phyloP scores from a whole-genome alignment of 2,888 invertebrate species.

The Drosophila anomelani region DNA sequence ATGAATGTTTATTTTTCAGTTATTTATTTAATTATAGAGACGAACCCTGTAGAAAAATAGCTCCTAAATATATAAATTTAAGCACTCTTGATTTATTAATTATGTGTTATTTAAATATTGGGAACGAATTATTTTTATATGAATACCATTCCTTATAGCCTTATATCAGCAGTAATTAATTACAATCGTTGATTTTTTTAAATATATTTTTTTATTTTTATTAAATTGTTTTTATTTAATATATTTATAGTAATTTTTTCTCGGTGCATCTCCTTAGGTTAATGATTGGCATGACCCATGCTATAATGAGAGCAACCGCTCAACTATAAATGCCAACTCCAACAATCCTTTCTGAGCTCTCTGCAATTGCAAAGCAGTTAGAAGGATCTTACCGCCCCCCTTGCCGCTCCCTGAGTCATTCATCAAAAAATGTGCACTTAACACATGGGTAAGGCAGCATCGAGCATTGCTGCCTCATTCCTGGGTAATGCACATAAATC shows the following conservation, averaged over 20 bases:
- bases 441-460: conserved; percentile 60
- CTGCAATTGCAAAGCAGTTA: conserved; percentile 58
- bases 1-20: background rate
- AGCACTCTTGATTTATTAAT: background rate
- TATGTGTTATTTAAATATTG: background rate
- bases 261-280: conserved; percentile 2
- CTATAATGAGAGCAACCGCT: conserved; percentile 30
- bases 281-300: conserved; percentile 32
- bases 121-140: background rate
- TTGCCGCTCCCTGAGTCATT: conserved; percentile 44
- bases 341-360: conserved; percentile 13
- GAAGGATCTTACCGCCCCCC: background rate
- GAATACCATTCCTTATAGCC: background rate
- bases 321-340: conserved; percentile 20
- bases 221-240: no score
- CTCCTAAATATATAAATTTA: background rate
- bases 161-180: background rate
- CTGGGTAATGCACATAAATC: conserved; percentile 63
- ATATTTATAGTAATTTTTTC: background rate
- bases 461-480: conserved; percentile 41
- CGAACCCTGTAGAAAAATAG: background rate
- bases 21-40: background rate
- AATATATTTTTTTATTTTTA: background rate
- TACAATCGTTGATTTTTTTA: background rate
- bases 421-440: conserved; percentile 69